These are phyloP conservation scores for Drosophila santomea DNA, from an alignment of 1,140 invertebrate genomes.

Conservation along the genomic window DNA sequence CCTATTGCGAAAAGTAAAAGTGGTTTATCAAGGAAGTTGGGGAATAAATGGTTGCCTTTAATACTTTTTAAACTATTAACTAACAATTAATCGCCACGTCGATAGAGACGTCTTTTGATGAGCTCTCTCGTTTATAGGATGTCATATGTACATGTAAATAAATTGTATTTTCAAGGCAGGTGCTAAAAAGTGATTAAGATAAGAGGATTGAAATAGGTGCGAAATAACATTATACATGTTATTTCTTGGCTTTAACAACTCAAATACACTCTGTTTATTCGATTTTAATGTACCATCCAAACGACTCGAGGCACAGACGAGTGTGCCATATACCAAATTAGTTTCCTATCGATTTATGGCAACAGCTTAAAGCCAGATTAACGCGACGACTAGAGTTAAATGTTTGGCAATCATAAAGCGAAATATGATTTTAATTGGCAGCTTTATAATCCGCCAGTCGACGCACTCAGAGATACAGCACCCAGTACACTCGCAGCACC, in stretches of 20 bases:
- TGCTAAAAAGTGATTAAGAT: conserved; percentile 33
- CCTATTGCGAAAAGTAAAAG: background rate
- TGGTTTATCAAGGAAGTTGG: too few species aligned
- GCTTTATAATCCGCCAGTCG: conserved; percentile 51
- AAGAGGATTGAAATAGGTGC: conserved; percentile 5
- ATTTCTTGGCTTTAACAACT: background rate
- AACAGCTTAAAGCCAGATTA: conserved; percentile 31
- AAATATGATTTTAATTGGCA: conserved; percentile 77
- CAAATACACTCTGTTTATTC: background rate
- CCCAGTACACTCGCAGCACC: background rate
- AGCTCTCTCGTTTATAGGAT: background rate
- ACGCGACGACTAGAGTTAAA: conserved; percentile 8
- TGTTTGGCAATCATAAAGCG: conserved; percentile 20
- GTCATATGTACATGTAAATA: background rate
- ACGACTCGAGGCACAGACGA: background rate
- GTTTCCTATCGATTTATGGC: conserved; percentile 21
- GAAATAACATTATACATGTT: conserved; percentile 1
- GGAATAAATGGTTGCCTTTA: background rate
- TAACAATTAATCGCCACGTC: too few species aligned
- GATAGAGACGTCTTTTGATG: too few species aligned
- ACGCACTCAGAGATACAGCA: conserved; percentile 15
- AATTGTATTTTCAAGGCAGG: conserved; percentile 18
- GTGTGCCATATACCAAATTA: conserved; percentile 31
- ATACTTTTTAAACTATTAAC: too few species aligned
- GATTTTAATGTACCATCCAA: background rate